Conservation (phyloP, 2,797 vertebrate genomes). For the Mus spretus region DNA sequence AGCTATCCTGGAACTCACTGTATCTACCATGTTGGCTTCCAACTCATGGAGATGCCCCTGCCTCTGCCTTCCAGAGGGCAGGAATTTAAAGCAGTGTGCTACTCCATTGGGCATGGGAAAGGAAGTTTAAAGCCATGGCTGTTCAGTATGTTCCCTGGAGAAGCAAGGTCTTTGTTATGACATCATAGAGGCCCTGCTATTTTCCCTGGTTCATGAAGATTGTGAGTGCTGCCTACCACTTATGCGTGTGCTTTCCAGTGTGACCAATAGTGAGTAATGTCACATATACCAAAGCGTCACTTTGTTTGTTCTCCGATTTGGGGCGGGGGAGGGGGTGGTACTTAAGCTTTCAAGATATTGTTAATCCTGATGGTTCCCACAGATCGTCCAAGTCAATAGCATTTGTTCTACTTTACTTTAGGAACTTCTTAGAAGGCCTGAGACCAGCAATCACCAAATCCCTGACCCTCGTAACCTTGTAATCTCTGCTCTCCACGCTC, state of each 20-base stretch:
- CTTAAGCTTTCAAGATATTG: conserved; percentile 22
- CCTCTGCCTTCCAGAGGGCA: neutral
- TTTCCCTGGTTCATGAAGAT: neutral
- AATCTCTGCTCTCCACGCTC: neutral
- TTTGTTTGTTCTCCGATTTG: neutral
- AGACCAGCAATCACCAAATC: neutral
- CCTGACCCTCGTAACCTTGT: neutral
- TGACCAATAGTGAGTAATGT: neutral
- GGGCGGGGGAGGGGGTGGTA: neutral
- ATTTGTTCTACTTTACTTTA: neutral
- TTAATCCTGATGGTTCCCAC: neutral
- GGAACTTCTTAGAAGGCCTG: neutral
- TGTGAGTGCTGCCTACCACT: neutral
- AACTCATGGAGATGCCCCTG: neutral
- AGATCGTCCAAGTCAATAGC: conserved; percentile 8
- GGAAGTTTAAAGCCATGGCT: neutral
- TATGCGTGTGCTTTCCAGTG: neutral
- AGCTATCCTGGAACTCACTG: neutral
- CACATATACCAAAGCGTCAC: neutral
- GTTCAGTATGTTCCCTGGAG: fast-evolving
- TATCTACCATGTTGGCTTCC: neutral
- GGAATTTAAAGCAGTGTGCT: neutral
- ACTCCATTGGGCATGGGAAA: neutral
- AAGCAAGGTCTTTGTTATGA: neutral
- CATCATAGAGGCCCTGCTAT: fast-evolving